These are phyloP conservation scores for Montipora capitata DNA, from an alignment of 92 coral and sea anemone genomes.

Conservation along the genomic window DNA sequence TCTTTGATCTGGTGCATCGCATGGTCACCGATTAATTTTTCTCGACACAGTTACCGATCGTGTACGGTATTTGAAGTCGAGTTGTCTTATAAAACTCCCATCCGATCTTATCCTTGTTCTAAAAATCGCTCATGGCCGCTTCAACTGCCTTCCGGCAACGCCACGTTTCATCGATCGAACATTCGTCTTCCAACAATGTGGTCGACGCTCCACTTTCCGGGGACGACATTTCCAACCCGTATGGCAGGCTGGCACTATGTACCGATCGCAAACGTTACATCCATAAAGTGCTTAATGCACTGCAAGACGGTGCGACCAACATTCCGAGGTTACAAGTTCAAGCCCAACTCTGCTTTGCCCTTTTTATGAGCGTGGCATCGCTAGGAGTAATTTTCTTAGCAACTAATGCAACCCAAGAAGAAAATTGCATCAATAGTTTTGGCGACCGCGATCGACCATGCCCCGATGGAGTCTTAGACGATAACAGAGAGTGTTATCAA, in stretches of 20 bases:
- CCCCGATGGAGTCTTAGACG: neutral
- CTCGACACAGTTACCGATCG: neutral
- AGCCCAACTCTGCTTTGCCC: slow-evolving; percentile 17
- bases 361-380: slow-evolving; percentile 6
- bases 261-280: slow-evolving; percentile 16
- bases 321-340: slow-evolving; percentile 1
- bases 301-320: slow-evolving; percentile 27
- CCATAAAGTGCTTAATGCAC: neutral
- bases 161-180: too few relatives aligned
- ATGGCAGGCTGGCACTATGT: slow-evolving; percentile 26
- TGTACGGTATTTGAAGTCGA: neutral
- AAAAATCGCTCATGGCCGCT: slow-evolving; percentile 1
- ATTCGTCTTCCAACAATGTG: slow-evolving; percentile 7
- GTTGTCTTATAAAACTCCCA: neutral
- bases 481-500: neutral
- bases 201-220: slow-evolving; percentile 20
- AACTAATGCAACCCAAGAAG: neutral
- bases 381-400: neutral
- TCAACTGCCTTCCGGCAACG: neutral
- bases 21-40: neutral
- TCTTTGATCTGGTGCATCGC: neutral
- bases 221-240: neutral
- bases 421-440: neutral
- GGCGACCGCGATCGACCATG: slow-evolving; percentile 14
- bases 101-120: neutral